Conservation (phyloP, 2,888 invertebrate species). For the Ethmia dodecea region DNA sequence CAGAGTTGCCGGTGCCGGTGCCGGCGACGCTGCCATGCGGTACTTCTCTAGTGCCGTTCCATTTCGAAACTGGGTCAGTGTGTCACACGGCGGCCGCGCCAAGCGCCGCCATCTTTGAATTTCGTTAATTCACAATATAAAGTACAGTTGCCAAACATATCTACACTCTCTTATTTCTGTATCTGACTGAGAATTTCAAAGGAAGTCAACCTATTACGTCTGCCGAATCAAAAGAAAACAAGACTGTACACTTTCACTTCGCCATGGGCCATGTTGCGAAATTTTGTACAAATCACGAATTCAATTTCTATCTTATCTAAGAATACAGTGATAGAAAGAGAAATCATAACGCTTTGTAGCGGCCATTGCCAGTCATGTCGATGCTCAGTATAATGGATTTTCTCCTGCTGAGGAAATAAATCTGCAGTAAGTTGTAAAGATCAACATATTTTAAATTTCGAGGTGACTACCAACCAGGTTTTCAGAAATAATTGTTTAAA, state of each 20-base stretch:
- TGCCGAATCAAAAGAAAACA: constrained; percentile 45
- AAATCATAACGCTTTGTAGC: constrained; percentile 9
- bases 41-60: constrained; percentile 65
- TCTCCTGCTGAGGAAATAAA: no score
- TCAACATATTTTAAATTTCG: constrained; percentile 3
- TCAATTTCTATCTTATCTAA: constrained; percentile 22
- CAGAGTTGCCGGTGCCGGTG: constrained; percentile 28
- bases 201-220: constrained; percentile 6
- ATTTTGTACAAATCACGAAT: constrained; percentile 42
- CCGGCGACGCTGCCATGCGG: constrained; percentile 35
- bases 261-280: constrained; percentile 46
- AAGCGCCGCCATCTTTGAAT: constrained; percentile 68
- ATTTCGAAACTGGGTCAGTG: constrained; percentile 74
- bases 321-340: constrained; percentile 15
- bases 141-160: constrained; percentile 21
- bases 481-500: constrained; percentile 26
- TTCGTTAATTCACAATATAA: constrained; percentile 53
- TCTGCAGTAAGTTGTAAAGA: no score
- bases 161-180: neutral
- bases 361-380: neutral
- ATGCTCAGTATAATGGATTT: no score
- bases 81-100: constrained; percentile 69
- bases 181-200: neutral
- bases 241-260: constrained; percentile 63
- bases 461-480: constrained; percentile 33